Evolutionary conservation across 2,797 vertebrate species (phyloP).

Genomic region (Hydrocynus forskahlii): DNA sequence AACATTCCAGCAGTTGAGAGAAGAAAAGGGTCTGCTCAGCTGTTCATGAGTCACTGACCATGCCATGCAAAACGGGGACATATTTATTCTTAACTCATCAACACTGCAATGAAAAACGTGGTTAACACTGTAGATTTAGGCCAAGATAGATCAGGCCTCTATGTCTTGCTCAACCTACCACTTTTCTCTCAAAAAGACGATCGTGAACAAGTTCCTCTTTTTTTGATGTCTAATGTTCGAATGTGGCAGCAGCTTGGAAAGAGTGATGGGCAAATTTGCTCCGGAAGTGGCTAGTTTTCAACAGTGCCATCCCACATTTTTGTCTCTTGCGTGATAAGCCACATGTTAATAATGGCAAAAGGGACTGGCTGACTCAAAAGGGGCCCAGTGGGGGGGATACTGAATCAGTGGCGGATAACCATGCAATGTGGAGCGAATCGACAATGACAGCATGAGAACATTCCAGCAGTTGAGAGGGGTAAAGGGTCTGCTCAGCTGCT

Average conservation of each 20-base stretch:
- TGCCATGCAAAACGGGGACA: neutral
- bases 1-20: conserved; percentile 40
- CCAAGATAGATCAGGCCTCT: neutral
- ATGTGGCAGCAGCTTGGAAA: conserved; percentile 7
- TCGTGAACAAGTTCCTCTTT: conserved; percentile 39
- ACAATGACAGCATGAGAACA: too few relatives aligned
- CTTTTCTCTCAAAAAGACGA: conserved; percentile 2
- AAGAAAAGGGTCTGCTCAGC: conserved; percentile 29
- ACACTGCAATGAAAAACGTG: neutral
- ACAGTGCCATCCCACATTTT: neutral
- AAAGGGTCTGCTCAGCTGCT: too few relatives aligned
- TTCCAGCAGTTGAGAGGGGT: too few relatives aligned
- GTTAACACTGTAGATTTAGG: too few relatives aligned
- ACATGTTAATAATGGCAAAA: too few relatives aligned
- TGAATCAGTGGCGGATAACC: too few relatives aligned
- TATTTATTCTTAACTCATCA: neutral
- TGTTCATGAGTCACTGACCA: conserved; percentile 14
- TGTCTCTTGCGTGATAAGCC: neutral
- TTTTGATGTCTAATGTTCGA: conserved; percentile 11
- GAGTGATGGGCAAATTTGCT: neutral
- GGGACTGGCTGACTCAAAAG: too few relatives aligned
- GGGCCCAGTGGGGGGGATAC: too few relatives aligned
- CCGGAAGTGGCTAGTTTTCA: neutral
- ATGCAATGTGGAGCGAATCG: too few relatives aligned
- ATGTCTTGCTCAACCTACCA: neutral